Percentiles rank a stretch among this genome's conserved stretches.
These are phyloP conservation scores for Penaeus monodon DNA, from an alignment of 2,888 invertebrate species.

Conservation along the genomic window DNA sequence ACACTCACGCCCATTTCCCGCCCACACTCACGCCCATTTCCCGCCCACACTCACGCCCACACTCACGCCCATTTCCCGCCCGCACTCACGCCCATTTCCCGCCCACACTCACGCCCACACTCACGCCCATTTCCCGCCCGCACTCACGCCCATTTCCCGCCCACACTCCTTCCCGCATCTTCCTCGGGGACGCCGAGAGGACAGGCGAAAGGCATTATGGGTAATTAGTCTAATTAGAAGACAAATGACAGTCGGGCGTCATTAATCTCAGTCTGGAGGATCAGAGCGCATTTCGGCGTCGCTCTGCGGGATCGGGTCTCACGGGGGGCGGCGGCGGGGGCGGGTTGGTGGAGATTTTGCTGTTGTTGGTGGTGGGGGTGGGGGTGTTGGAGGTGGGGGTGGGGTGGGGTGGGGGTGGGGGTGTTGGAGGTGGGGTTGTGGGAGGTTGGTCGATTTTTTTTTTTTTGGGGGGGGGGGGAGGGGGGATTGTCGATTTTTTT, in stretches of 20 bases:
- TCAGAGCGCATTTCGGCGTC: constrained; percentile 38
- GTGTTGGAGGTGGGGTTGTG: no score
- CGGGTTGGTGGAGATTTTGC: no score
- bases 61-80: not conserved
- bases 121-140: not conserved
- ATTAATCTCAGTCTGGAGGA: constrained; percentile 52
- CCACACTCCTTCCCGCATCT: not conserved
- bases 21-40: not conserved
- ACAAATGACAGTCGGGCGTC: constrained; percentile 48
- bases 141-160: not conserved
- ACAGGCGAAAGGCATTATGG: constrained; percentile 30
- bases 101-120: not conserved
- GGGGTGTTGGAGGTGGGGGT: no score
- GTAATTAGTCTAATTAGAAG: constrained; percentile 55
- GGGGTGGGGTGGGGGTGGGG: not conserved
- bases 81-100: not conserved
- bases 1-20: no score
- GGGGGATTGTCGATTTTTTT: not conserved
- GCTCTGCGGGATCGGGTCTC: constrained; percentile 22
- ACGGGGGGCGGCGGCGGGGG: no score
- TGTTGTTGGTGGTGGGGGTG: no score
- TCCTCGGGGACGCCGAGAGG: not conserved
- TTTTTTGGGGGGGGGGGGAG: no score
- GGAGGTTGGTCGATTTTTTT: no score
- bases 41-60: no score